phyloP scores from a whole-genome alignment of 2,797 vertebrate genomes.

The Platalea minor region DNA sequence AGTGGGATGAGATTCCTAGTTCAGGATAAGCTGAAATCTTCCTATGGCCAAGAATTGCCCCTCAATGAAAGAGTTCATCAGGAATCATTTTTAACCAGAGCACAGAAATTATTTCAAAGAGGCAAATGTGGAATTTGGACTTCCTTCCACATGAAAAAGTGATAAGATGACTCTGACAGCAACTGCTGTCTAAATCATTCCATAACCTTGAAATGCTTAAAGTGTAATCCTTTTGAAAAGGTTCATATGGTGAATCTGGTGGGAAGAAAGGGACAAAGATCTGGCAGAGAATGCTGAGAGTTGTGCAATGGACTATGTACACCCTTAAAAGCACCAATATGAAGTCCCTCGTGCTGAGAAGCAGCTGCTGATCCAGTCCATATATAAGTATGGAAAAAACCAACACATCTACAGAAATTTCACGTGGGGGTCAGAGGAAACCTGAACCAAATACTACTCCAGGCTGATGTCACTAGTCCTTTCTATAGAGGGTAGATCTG shows the following conservation, averaged over 20 bases:
- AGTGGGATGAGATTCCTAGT: not conserved
- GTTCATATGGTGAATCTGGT: not conserved
- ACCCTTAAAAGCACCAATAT: not conserved
- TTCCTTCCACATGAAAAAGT: not conserved
- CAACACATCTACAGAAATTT: not conserved
- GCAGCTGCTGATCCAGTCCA: not conserved
- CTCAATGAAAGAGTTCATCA: not conserved
- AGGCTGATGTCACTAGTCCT: not conserved
- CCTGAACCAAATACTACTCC: not conserved
- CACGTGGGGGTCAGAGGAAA: not conserved
- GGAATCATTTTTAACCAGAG: not conserved
- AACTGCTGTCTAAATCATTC: not conserved
- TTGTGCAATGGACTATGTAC: not conserved
- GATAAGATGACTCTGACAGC: not conserved
- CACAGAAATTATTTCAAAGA: not conserved
- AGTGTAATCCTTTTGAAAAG: not conserved
- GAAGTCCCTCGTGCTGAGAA: not conserved
- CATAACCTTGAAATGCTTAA: not conserved
- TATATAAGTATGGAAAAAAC: too few relatives aligned
- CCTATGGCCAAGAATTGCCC: not conserved
- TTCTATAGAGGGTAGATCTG: not conserved
- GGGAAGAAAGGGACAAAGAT: not conserved
- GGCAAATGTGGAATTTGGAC: not conserved
- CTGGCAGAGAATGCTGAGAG: not conserved
- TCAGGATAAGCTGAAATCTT: not conserved